A percentile compares a stretch with the other conserved stretches of the same genome.
Evolutionary conservation across 2,113 vertebrate genomes (phyloP).

Genomic region (Vulpes ferrilata): DNA sequence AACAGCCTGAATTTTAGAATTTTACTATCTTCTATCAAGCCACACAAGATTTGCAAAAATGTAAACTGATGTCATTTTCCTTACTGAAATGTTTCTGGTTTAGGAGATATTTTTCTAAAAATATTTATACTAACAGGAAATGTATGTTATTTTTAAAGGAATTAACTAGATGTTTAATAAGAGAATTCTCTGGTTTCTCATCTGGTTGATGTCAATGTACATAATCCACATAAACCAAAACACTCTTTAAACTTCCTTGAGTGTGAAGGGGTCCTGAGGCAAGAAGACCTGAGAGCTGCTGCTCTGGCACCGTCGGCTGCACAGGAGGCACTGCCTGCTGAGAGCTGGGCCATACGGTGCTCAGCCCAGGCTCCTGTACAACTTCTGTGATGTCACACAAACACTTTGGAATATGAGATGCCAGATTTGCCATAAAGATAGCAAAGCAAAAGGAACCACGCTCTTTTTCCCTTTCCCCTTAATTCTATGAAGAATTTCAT

Average conservation of each 20-base stretch:
- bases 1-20: not conserved
- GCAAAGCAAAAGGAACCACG: not conserved
- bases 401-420: not conserved
- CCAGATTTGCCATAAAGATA: not conserved
- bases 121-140: not conserved
- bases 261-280: not conserved
- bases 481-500: not conserved
- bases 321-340: fast-evolving
- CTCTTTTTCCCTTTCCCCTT: too few species aligned
- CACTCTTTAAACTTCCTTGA: not conserved
- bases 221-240: not conserved
- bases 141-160: not conserved
- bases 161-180: not conserved
- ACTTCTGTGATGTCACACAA: not conserved
- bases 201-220: not conserved
- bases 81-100: not conserved
- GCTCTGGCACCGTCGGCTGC: fast-evolving
- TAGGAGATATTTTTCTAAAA: not conserved
- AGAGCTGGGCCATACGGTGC: fast-evolving
- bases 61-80: not conserved
- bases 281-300: fast-evolving
- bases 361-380: not conserved
- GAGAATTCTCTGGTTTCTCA: not conserved
- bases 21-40: not conserved
- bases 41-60: not conserved